A percentile compares a stretch with the other conserved stretches of the same genome.
Evolutionary conservation across 2,888 invertebrate genomes (phyloP).

Genomic region (Caprella mutica): DNA sequence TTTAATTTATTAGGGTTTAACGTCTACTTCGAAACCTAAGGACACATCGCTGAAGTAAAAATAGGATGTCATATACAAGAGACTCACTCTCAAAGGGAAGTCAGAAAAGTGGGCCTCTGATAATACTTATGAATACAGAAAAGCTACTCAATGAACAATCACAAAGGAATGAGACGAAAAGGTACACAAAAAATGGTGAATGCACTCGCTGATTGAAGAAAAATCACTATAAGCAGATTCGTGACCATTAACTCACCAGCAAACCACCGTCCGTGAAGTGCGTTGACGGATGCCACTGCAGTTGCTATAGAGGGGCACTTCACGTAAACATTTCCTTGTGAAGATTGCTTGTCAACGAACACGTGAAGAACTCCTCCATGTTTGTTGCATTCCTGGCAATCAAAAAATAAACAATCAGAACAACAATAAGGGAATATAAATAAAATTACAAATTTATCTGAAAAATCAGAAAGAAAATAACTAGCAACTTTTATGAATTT

Average conservation of each 20-base stretch:
- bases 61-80: too few relatives aligned
- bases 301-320: slow-evolving; percentile 96
- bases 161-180: not conserved
- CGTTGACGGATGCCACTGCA: slow-evolving; percentile 90
- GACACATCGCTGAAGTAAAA: too few relatives aligned
- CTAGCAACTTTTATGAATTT: not conserved
- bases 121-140: too few relatives aligned
- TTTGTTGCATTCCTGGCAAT: slow-evolving; percentile 92
- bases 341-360: slow-evolving; percentile 84
- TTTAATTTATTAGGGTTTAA: too few relatives aligned
- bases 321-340: slow-evolving; percentile 94
- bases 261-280: slow-evolving; percentile 95
- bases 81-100: too few relatives aligned
- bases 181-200: not conserved
- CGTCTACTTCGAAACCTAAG: too few relatives aligned
- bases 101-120: too few relatives aligned
- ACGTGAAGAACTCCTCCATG: slow-evolving; percentile 94
- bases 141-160: not conserved
- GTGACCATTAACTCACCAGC: slow-evolving; percentile 50
- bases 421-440: too few relatives aligned
- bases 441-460: slow-evolving; percentile 20
- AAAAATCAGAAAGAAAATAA: not conserved
- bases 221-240: not conserved
- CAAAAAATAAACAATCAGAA: slow-evolving; percentile 97
- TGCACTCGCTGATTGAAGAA: not conserved